Percentiles rank a stretch among this genome's conserved stretches.
phyloP scores from a whole-genome alignment of 92 coral and sea anemone species.

The Palythoa grandiflora region DNA sequence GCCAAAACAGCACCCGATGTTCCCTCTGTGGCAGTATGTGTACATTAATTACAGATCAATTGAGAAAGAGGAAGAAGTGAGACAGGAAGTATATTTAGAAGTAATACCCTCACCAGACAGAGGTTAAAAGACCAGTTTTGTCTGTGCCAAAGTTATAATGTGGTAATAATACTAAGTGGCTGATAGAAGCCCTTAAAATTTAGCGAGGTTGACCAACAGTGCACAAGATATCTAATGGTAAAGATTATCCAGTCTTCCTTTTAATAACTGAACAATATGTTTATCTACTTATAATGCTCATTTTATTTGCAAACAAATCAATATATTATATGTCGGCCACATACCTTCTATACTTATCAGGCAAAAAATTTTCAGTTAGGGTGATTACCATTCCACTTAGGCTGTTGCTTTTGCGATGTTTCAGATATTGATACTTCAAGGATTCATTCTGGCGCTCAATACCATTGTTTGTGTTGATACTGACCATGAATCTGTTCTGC shows the following conservation, averaged over 20 bases:
- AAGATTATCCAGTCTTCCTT: neutral
- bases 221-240: neutral
- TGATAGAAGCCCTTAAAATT: neutral
- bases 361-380: constrained; percentile 48
- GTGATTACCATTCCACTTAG: constrained; percentile 64
- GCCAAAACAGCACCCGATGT: no score
- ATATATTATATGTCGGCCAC: neutral
- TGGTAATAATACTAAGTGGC: neutral
- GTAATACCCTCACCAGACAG: no score
- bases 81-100: no score
- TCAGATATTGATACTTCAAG: constrained; percentile 67
- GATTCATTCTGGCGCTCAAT: constrained; percentile 66
- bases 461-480: constrained; percentile 78
- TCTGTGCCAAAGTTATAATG: no score
- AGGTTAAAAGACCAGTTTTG: no score
- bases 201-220: neutral
- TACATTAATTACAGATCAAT: no score
- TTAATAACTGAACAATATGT: neutral
- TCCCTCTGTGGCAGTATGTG: no score
- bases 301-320: neutral
- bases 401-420: constrained; percentile 49
- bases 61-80: no score
- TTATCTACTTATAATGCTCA: neutral
- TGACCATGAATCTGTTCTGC: constrained; percentile 60
- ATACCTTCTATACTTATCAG: constrained; percentile 60